A percentile compares a stretch with the other conserved stretches of the same genome.
Evolutionary conservation across 2,797 vertebrate genomes (phyloP).

Genomic region (Crenuchus spilurus): DNA sequence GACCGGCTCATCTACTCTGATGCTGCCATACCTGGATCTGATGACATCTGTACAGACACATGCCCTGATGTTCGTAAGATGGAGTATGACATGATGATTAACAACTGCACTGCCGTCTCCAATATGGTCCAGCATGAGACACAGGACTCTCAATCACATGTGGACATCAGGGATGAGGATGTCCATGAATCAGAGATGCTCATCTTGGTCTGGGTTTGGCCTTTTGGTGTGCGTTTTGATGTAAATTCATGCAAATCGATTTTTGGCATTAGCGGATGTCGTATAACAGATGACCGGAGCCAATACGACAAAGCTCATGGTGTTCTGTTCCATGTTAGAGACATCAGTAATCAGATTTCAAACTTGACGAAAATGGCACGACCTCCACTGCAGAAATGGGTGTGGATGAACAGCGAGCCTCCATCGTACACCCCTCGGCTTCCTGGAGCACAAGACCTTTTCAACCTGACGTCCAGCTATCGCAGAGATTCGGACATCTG

Average conservation of each 20-base stretch:
- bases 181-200: neutral
- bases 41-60: neutral
- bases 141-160: too few relatives aligned
- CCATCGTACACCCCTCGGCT: neutral
- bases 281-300: neutral
- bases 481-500: constrained; percentile 44
- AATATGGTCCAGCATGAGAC: too few relatives aligned
- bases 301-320: constrained; percentile 32
- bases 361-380: constrained; percentile 36
- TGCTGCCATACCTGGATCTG: too few relatives aligned
- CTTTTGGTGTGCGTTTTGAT: neutral
- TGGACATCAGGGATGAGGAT: too few relatives aligned
- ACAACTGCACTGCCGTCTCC: neutral
- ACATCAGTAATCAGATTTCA: constrained; percentile 13
- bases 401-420: constrained; percentile 61
- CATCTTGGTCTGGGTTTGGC: constrained; percentile 40
- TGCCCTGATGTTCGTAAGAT: neutral
- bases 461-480: constrained; percentile 59
- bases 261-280: neutral
- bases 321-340: constrained; percentile 54
- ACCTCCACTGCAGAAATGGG: constrained; percentile 58
- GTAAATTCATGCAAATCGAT: neutral
- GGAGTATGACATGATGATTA: neutral
- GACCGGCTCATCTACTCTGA: neutral
- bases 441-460: neutral